These are phyloP conservation scores for Perognathus longimembris DNA, from an alignment of 2,113 vertebrate species.

Conservation along the genomic window DNA sequence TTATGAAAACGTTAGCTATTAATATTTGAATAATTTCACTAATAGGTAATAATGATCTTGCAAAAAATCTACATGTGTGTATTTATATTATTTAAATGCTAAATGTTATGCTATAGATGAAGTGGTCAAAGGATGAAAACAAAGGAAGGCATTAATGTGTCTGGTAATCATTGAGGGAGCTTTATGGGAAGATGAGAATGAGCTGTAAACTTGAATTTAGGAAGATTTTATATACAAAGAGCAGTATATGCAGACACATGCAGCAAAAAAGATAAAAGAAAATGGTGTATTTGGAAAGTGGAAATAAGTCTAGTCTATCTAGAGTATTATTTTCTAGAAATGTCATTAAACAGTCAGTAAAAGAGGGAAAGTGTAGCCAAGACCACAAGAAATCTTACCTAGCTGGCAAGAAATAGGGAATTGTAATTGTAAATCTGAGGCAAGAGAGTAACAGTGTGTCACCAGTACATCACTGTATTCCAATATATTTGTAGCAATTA, in stretches of 20 bases:
- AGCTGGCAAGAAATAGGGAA: slow-evolving; percentile 14
- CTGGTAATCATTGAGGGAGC: background rate
- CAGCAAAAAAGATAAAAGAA: background rate
- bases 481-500: slow-evolving; percentile 45
- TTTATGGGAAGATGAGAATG: slow-evolving; percentile 33
- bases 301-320: background rate
- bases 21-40: slow-evolving; percentile 50
- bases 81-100: background rate
- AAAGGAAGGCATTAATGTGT: slow-evolving; percentile 11
- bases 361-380: background rate
- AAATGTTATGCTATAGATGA: background rate
- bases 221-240: slow-evolving; percentile 49
- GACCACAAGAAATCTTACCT: slow-evolving; percentile 1
- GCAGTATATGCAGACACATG: background rate
- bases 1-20: slow-evolving; percentile 56
- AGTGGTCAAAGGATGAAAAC: slow-evolving; percentile 36
- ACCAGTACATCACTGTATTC: background rate
- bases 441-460: slow-evolving; percentile 2
- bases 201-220: slow-evolving; percentile 37
- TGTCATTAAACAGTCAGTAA: background rate
- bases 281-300: background rate
- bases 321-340: slow-evolving; percentile 20
- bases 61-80: background rate
- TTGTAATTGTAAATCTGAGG: background rate
- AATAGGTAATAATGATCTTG: slow-evolving; percentile 43